Evolutionary conservation across 2,888 invertebrate species (phyloP), one percentile per base, ranked within the genome.

Genomic region (Aleiodes leptofemur): DNA sequence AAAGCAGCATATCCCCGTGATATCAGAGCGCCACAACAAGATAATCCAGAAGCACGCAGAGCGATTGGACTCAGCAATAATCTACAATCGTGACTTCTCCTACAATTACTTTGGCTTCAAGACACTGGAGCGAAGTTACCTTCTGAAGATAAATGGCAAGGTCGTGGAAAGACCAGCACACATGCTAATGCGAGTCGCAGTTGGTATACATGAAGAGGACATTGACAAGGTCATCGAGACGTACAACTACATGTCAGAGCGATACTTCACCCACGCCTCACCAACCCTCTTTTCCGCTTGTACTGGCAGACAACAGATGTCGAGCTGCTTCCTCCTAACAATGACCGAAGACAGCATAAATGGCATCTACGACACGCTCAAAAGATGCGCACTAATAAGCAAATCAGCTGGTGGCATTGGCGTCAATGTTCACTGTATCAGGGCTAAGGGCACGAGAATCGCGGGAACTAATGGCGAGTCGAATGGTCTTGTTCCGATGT

Each of bases 31-130:
- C 79, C 94, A 95, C 85, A 94, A 96, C 84, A 92, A 94, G 48
- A 94, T 98, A 66, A 94, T 99, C 11, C 93, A 94, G 91, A 92
- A 95, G 76, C 94, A 99, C 90, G 95, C 97, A 14, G 96, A 97
- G 84, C 92, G 93, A 78, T 90, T 99, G 69, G 97, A 99, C 90
- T 97, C 98, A 0, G 95, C 97, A 23, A 98, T 99, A 83, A 96
- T 98, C 55, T 98, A 99, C 89, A 98, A 98, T 87, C 93, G 99
- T 82, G 99, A 99, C 90, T 99, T 97, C 89, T 95, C 93, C 76
- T 99, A 98, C 90, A 98, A 97, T 87, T 99, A 97, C 88, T 99
- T 99, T 92, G 99, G 99, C n/a, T 99, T 99, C 87, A 99, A 98
- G 92, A 99, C 99, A 0, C 90, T 99, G 72, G 99, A 99, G 86